Base-by-base conservation (phyloP, 2,797 vertebrate species). In the Siniperca scherzeri region DNA sequence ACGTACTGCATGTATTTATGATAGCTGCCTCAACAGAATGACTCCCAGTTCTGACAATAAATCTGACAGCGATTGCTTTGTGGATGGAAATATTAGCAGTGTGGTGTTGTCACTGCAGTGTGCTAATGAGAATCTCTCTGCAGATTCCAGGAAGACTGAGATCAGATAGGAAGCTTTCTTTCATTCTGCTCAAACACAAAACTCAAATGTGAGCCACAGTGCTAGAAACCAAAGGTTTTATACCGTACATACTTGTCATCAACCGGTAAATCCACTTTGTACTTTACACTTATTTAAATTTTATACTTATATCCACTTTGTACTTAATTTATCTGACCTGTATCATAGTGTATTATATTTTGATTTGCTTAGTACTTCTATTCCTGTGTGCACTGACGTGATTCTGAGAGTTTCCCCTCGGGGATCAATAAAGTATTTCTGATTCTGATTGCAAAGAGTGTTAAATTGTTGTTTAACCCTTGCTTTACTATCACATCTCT, bases 1-100 rank as follows among this genome's bases (percentile, higher is more conserved):
- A 81, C 74, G 76, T 81, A 75, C 38, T 0, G 14, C 64, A 0
- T 13, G 59, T 21, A 0, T 81, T 90, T 91, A 88, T 70, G 68
- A 70, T 27, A 11, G 73, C 79, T 66, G 66, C 73, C 42, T 74
- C 7, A 0, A 27, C 56, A 16, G 6, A 72, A 10, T 0, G 3
- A 36, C 62, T 85, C 60, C 9, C 7, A 2, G 30, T 27, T n/a
- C 0, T 0, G 19, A 67, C 73, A 66, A 74, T 82, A 57, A 88
- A 83, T 19, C 33, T 46, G 66, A 44, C 36, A 0, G 62, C 2
- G 21, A 48, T 0, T 0, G 53, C 38, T 64, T 7, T 7, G 27
- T 13, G 40, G 30, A 60, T 76, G 80, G 86, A 87, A 83, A 86
- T 65, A 12, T 64, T n/a, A 7, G 80, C 21, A 0, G 3, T 1